phyloP scores from a whole-genome alignment of 2,888 invertebrate genomes.

The Lordiphosa fenestrarum region DNA sequence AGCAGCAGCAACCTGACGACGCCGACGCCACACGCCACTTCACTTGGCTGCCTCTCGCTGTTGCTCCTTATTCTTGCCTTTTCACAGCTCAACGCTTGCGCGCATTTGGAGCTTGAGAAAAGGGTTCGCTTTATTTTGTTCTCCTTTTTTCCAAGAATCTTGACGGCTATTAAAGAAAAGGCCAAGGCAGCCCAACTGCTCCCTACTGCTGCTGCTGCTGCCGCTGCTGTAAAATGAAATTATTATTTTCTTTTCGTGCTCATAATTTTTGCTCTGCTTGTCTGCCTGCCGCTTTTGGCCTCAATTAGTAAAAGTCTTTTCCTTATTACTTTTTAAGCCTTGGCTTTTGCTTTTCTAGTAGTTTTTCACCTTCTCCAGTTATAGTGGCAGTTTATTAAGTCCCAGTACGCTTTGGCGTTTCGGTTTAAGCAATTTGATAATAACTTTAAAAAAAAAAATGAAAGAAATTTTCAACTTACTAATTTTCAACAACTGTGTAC shows the following conservation, averaged over 20 bases:
- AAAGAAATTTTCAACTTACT: too few species aligned
- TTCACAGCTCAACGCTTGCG: slow-evolving; percentile 70
- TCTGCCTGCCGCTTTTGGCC: slow-evolving; percentile 37
- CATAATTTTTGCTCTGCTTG: slow-evolving; percentile 51
- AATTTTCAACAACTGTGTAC: too few species aligned
- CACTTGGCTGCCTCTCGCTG: slow-evolving; percentile 54
- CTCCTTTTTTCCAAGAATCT: slow-evolving; percentile 65
- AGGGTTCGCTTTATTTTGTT: slow-evolving; percentile 52
- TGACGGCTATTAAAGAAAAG: slow-evolving; percentile 69
- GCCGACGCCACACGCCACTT: slow-evolving; percentile 66
- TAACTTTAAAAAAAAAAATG: too few species aligned
- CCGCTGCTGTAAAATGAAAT: slow-evolving; percentile 58
- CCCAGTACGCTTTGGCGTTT: too few species aligned
- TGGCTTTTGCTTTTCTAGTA: slow-evolving; percentile 32
- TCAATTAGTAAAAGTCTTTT: slow-evolving; percentile 64
- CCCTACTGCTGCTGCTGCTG: slow-evolving; percentile 8
- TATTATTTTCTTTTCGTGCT: slow-evolving; percentile 72
- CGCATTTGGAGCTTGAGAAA: slow-evolving; percentile 55
- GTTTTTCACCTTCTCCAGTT: slow-evolving; percentile 11
- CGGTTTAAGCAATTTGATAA: too few species aligned
- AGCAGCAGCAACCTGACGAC: slow-evolving; percentile 38
- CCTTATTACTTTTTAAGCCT: slow-evolving; percentile 50
- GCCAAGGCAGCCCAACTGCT: slow-evolving; percentile 22
- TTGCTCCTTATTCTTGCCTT: slow-evolving; percentile 45
- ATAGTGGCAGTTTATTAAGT: not conserved